Percentiles rank a stretch among this genome's conserved stretches.
Conservation (phyloP, 1,140 invertebrate species). For the Leptinotarsa lineolata region DNA sequence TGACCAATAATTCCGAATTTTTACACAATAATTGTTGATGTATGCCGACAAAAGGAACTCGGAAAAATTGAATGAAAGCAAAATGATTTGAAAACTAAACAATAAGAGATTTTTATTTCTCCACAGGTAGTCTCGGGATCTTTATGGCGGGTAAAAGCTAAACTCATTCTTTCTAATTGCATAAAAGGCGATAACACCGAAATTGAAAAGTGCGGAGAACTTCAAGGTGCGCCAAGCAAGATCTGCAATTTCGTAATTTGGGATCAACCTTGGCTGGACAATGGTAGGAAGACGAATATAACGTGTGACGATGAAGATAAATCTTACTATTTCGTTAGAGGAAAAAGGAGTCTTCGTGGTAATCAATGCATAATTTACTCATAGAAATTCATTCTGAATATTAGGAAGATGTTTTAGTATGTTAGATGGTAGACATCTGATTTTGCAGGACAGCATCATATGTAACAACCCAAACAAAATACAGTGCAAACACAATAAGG, state of each 20-base stretch:
- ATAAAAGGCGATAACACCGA: constrained; percentile 21
- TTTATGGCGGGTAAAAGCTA: constrained; percentile 57
- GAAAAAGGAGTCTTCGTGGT: constrained; percentile 24
- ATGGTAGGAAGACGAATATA: constrained; percentile 59
- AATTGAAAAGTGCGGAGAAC: constrained; percentile 24
- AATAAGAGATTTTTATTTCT: neutral
- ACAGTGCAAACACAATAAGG: no score
- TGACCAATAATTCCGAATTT: no score
- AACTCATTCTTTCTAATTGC: constrained; percentile 48
- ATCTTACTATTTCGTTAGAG: constrained; percentile 27
- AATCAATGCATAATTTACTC: neutral
- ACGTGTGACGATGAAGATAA: constrained; percentile 56
- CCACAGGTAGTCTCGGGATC: constrained; percentile 51
- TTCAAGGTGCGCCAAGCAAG: constrained; percentile 48
- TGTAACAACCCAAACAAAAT: no score
- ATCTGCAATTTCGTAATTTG: constrained; percentile 55
- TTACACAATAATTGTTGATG: no score
- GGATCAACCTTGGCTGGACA: constrained; percentile 66
- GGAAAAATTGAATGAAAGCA: no score
- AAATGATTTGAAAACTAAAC: no score
- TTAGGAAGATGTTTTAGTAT: neutral
- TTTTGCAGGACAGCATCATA: no score
- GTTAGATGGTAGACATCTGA: neutral
- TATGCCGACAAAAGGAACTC: no score
- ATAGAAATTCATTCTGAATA: neutral